Evolutionary conservation across 2,888 invertebrate species (phyloP).

Genomic region (Entomobrya multifasciata): DNA sequence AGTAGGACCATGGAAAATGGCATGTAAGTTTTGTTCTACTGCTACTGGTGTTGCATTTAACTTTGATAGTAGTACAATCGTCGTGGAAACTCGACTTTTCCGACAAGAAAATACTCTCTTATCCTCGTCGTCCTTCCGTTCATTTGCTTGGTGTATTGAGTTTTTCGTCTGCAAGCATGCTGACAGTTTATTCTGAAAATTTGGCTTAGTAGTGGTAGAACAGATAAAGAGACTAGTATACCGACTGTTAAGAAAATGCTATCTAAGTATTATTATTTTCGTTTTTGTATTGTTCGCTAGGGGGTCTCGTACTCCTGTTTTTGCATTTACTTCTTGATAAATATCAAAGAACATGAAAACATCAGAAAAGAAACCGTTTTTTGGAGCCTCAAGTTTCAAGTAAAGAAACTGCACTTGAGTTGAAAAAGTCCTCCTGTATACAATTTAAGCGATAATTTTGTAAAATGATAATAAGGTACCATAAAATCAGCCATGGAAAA

Average conservation of each 20-base stretch:
- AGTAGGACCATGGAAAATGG: conserved; percentile 7
- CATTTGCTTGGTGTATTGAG: not conserved
- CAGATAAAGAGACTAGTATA: too few species aligned
- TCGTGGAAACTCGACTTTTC: conserved; percentile 51
- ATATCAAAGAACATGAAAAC: not conserved
- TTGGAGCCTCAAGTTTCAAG: conserved; percentile 35
- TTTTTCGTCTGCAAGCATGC: not conserved
- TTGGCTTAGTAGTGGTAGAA: too few species aligned
- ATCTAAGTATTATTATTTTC: too few species aligned
- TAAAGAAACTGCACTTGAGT: too few species aligned
- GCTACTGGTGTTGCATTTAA: not conserved
- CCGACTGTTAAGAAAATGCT: too few species aligned
- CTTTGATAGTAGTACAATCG: not conserved
- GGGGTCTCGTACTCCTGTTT: not conserved
- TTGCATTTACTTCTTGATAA: not conserved
- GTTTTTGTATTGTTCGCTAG: not conserved
- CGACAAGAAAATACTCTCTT: conserved; percentile 10
- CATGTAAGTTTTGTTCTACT: not conserved
- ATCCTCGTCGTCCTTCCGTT: conserved; percentile 9
- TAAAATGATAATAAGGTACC: too few species aligned
- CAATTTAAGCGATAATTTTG: too few species aligned
- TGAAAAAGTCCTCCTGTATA: too few species aligned
- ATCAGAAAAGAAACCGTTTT: not conserved
- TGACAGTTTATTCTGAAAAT: not conserved
- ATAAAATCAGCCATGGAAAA: too few species aligned